A percentile compares a stretch with the other conserved stretches of the same genome.
phyloP scores from a whole-genome alignment of 1,140 invertebrate genomes.

The Heliothis virescens region DNA sequence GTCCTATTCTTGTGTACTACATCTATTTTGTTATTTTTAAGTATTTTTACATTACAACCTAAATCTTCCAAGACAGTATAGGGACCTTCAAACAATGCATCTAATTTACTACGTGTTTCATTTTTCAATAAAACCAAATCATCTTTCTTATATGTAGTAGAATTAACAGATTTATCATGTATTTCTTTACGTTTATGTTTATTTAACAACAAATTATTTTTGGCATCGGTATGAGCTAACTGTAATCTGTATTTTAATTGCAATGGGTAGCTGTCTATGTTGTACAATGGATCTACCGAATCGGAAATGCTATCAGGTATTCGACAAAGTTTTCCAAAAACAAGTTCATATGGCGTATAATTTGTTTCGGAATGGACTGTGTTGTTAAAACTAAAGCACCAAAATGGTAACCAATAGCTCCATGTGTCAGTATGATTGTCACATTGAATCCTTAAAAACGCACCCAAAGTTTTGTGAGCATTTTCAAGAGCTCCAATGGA shows the following conservation, averaged over 20 bases:
- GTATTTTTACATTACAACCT: slow-evolving; percentile 41
- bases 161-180: slow-evolving; percentile 37
- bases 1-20: slow-evolving; percentile 46
- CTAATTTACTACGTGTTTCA: slow-evolving; percentile 32
- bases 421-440: slow-evolving; percentile 37
- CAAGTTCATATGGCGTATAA: slow-evolving; percentile 51
- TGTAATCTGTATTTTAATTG: slow-evolving; percentile 53
- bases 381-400: slow-evolving; percentile 56
- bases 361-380: too few relatives aligned
- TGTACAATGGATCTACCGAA: slow-evolving; percentile 53
- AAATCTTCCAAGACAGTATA: slow-evolving; percentile 39
- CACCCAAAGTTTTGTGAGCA: slow-evolving; percentile 51
- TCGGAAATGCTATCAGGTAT: slow-evolving; percentile 50
- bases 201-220: slow-evolving; percentile 49
- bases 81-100: slow-evolving; percentile 43
- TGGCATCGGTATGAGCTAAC: slow-evolving; percentile 42
- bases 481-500: slow-evolving; percentile 56
- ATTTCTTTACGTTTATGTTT: slow-evolving; percentile 9
- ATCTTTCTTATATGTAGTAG: slow-evolving; percentile 29
- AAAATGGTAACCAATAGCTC: slow-evolving; percentile 55
- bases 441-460: slow-evolving; percentile 53
- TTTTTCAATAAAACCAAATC: slow-evolving; percentile 45
- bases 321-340: slow-evolving; percentile 53
- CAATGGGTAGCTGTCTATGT: slow-evolving; percentile 49
- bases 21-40: slow-evolving; percentile 41